Evolutionary conservation across 2,113 vertebrate genomes (phyloP), one percentile per base, ranked within the genome.

Genomic region (Pterocles orientalis): DNA sequence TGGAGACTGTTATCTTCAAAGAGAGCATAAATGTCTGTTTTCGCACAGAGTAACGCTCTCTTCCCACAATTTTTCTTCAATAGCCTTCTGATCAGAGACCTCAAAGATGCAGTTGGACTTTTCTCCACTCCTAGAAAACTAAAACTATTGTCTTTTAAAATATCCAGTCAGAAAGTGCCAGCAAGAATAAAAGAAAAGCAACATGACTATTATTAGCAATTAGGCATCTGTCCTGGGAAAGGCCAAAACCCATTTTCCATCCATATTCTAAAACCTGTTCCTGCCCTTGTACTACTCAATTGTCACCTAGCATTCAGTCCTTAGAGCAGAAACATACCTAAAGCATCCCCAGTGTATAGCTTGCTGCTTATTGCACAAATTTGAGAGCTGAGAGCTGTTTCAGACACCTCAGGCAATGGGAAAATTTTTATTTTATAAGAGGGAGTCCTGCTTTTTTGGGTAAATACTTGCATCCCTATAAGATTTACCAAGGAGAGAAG

Each of bases 371-470:
- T 48, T 28, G 9, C 33, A 39, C 65, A 36, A 65, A 36, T 28
- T 26, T 78, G 45, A 73, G 25, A 56, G 33, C 5, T 65, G 36
- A 66, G 45, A 45, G 13, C 13, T 43, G 15, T 56, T 88, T 75
- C 50, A 82, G 41, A 41, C 21, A 10, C 17, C 8, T 65, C n/a
- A 66, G 36, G 43, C 5, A 80, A 76, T 7, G 17, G 17, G n/a
- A 82, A 86, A 78, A 39, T 39, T 11, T 39, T 39, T 39, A 39
- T 39, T 39, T 39, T 39, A 39, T 39, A 39, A 39, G 39, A 24
- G 4, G 0, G 14, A 47, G 12, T 36, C 7, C 4, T 57, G n/a
- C 31, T 8, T 39, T 56, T 71, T 8, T 71, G 0, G 9, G 31
- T 36, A 54, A 64, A 47, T 36, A 54, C 14, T 54, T 36, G 10